Conservation (phyloP, 2,888 invertebrate genomes). For the Synergus umbraculus region DNA sequence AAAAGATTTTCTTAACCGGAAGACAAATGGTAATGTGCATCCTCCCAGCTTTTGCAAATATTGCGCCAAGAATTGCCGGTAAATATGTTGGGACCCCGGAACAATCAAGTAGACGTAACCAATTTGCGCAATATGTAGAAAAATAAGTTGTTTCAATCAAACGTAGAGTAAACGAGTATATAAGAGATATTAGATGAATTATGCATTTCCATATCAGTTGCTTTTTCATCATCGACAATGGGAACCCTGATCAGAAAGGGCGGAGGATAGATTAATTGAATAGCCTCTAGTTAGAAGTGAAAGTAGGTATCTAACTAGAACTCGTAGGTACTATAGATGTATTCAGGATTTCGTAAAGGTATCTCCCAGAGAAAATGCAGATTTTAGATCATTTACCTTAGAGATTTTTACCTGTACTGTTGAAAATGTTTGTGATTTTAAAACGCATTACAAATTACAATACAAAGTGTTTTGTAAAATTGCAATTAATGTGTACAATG, state of each 20-base stretch:
- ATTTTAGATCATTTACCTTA: conserved; percentile 15
- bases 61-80: conserved; percentile 20
- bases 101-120: conserved; percentile 16
- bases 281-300: conserved; percentile 33
- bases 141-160: conserved; percentile 36
- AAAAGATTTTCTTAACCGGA: not conserved
- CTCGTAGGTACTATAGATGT: not conserved
- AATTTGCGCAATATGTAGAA: conserved; percentile 32
- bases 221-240: conserved; percentile 22
- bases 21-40: conserved; percentile 1
- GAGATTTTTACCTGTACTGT: not conserved
- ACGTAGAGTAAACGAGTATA: conserved; percentile 29
- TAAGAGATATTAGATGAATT: conserved; percentile 9
- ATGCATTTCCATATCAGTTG: conserved; percentile 17
- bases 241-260: conserved; percentile 5
- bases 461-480: too few species aligned
- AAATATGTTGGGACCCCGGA: conserved; percentile 7
- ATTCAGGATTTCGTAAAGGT: not conserved
- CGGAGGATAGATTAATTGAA: conserved; percentile 20
- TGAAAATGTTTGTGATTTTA: too few species aligned
- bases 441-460: too few species aligned
- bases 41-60: not conserved
- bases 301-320: not conserved
- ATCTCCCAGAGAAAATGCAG: conserved; percentile 19
- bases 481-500: too few species aligned